These are phyloP conservation scores for Oryzias javanicus DNA, from an alignment of 2,113 vertebrate species.

Conservation along the genomic window DNA sequence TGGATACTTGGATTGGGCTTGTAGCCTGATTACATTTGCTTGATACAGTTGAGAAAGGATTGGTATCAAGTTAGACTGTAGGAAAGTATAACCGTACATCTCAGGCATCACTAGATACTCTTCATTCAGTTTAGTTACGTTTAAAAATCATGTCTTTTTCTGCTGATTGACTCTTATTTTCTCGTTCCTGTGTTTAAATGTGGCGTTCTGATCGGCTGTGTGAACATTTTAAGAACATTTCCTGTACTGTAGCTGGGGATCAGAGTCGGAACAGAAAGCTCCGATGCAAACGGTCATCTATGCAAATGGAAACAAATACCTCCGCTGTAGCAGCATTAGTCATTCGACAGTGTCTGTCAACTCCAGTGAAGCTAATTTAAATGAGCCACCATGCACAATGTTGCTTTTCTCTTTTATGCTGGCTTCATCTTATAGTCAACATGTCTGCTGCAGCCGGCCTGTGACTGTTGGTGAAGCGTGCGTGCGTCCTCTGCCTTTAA, in stretches of 20 bases:
- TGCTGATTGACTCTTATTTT: no score
- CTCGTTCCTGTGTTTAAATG: no score
- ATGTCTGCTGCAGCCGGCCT: background rate
- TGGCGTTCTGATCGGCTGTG: no score
- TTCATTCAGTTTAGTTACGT: no score
- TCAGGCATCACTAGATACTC: no score
- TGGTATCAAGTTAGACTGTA: no score
- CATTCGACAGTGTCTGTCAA: constrained; percentile 20
- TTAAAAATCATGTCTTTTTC: no score
- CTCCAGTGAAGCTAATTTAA: constrained; percentile 60
- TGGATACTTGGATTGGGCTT: background rate
- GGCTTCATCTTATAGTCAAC: background rate
- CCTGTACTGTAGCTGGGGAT: background rate
- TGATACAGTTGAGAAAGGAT: background rate
- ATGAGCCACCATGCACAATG: constrained; percentile 39
- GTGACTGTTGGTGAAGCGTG: no score
- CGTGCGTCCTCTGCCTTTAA: no score
- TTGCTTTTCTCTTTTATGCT: constrained; percentile 19
- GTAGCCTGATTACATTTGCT: background rate
- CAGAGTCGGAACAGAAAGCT: constrained; percentile 44
- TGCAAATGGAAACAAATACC: constrained; percentile 68
- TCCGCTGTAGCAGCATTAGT: constrained; percentile 40
- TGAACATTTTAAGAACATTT: no score
- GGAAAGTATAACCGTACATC: no score
- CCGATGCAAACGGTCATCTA: constrained; percentile 45